These are phyloP conservation scores for Monarcha castaneiventris DNA, from an alignment of 2,113 vertebrate genomes.

Conservation along the genomic window DNA sequence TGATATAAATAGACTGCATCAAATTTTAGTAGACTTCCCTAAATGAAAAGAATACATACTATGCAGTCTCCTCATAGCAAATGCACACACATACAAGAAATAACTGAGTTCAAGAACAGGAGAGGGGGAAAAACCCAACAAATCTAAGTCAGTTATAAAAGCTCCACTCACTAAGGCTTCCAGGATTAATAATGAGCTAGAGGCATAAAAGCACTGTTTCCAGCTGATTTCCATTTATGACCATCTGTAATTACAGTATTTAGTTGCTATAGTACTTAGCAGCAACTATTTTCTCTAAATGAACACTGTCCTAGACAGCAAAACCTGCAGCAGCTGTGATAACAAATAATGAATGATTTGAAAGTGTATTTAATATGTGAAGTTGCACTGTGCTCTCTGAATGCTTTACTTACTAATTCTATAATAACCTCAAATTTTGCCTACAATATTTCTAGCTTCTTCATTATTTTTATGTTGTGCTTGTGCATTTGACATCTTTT, in stretches of 20 bases:
- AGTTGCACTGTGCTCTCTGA: slow-evolving; percentile 23
- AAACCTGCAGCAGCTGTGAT: slow-evolving; percentile 43
- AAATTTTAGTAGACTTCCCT: not conserved
- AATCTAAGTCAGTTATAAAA: slow-evolving; percentile 3
- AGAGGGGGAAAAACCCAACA: accelerated
- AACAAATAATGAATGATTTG: slow-evolving; percentile 54
- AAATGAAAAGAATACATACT: not conserved
- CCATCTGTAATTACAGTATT: slow-evolving; percentile 55
- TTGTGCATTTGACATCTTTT: slow-evolving; percentile 21
- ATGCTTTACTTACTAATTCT: slow-evolving; percentile 21
- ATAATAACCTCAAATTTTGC: slow-evolving; percentile 21
- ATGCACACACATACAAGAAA: not conserved
- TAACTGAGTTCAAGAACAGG: not conserved
- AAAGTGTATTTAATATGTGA: slow-evolving; percentile 10
- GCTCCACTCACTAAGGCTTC: not conserved
- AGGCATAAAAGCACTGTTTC: slow-evolving; percentile 15
- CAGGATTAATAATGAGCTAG: not conserved
- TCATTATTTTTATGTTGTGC: slow-evolving; percentile 10
- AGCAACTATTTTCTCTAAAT: slow-evolving; percentile 55
- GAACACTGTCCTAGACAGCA: slow-evolving; percentile 11
- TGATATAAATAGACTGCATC: not conserved
- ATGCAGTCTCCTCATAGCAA: not conserved
- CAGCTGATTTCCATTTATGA: slow-evolving; percentile 42
- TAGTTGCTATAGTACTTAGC: slow-evolving; percentile 42
- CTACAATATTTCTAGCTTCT: not conserved